These are phyloP conservation scores for Sesamia inferens DNA, from an alignment of 2,888 invertebrate genomes.

Conservation along the genomic window DNA sequence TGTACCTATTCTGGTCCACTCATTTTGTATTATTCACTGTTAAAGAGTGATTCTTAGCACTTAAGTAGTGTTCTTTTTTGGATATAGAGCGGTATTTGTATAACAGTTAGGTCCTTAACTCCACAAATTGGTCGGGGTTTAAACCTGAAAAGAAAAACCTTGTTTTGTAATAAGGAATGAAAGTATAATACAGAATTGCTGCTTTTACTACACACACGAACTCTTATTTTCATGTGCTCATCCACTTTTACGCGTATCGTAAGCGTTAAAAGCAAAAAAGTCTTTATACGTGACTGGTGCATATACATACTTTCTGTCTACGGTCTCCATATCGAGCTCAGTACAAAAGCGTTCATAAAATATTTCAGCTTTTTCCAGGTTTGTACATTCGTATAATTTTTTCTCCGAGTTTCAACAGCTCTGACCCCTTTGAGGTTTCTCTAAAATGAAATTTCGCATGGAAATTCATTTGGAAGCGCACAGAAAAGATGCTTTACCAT, in stretches of 20 bases:
- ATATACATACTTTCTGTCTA: constrained; percentile 38
- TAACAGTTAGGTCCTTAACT: background rate
- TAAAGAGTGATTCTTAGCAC: background rate
- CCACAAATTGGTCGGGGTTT: background rate
- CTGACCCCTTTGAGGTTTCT: constrained; percentile 65
- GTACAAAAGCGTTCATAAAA: constrained; percentile 65
- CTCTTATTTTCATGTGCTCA: constrained; percentile 46
- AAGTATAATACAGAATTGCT: constrained; percentile 33
- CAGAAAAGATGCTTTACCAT: constrained; percentile 38
- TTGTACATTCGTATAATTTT: constrained; percentile 58
- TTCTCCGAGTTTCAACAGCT: constrained; percentile 59
- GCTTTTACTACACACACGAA: constrained; percentile 44
- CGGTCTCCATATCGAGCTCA: constrained; percentile 34
- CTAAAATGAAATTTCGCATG: constrained; percentile 60
- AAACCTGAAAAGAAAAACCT: background rate
- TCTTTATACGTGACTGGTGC: constrained; percentile 24
- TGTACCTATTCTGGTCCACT: background rate
- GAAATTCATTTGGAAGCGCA: constrained; percentile 54
- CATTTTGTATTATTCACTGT: constrained; percentile 4
- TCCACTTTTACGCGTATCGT: constrained; percentile 45
- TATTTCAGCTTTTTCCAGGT: constrained; percentile 56
- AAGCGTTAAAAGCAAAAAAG: constrained; percentile 54
- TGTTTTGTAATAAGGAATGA: background rate
- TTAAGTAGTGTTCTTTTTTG: background rate
- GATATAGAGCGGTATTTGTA: background rate